Percentiles rank a stretch among this genome's conserved stretches.
Conservation (phyloP, 2,888 invertebrate genomes). For the Petrophora chlorosata region DNA sequence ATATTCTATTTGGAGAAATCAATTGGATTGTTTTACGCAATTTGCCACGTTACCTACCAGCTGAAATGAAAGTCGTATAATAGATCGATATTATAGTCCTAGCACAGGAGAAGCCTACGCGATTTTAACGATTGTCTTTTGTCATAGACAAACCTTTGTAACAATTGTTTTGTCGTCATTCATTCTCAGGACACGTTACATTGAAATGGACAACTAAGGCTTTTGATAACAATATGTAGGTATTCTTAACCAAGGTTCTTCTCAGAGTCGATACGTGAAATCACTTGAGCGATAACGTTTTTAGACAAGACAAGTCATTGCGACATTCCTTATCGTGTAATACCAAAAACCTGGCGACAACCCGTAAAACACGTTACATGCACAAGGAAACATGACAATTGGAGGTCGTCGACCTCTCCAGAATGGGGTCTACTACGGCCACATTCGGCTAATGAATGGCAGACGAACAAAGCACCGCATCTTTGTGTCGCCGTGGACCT, state of each 20-base stretch:
- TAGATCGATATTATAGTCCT: too few species aligned
- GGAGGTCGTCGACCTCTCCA: conserved; percentile 72
- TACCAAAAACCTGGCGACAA: conserved; percentile 58
- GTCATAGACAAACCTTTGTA: too few species aligned
- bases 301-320: conserved; percentile 38
- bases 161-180: too few species aligned
- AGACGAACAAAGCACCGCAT: conserved; percentile 71
- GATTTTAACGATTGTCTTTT: too few species aligned
- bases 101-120: too few species aligned
- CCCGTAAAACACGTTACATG: conserved; percentile 72
- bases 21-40: conserved; percentile 13
- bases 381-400: conserved; percentile 67
- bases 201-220: too few species aligned
- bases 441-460: conserved; percentile 80
- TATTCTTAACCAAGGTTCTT: too few species aligned
- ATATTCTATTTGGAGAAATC: conserved; percentile 17
- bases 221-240: too few species aligned
- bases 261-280: not conserved
- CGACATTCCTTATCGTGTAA: conserved; percentile 51
- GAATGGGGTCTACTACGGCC: conserved; percentile 70
- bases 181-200: too few species aligned
- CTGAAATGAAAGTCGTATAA: conserved; percentile 5
- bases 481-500: conserved; percentile 53
- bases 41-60: not conserved
- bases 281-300: conserved; percentile 20